Base-by-base conservation (phyloP, 2,113 vertebrate genomes). In the Crypturellus undulatus region DNA sequence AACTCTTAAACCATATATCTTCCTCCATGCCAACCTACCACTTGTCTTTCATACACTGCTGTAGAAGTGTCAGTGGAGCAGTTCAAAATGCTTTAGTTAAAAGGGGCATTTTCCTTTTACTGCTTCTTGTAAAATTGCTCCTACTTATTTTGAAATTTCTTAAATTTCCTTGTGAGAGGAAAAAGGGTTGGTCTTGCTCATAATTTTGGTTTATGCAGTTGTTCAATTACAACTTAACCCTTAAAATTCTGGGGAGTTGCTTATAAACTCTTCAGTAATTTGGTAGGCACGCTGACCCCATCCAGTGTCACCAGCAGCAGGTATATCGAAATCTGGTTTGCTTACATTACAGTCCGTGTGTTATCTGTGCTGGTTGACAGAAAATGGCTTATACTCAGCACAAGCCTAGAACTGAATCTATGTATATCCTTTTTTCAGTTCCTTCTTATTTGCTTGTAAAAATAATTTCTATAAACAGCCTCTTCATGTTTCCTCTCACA, bases 1-100 rank as follows among this genome's bases (percentile, higher is more conserved):
- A 63, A 72, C 36, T 83, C 62, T 75, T 28, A 83, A 90, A 25
- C 19, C 63, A 34, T 85, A 87, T 76, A 91, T 96, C 63, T 73
- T 82, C 1, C n/a, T 64, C 47, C 22, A 30, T 79, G 59, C 21
- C 28, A 80, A 30, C 51, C n/a, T 92, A 80, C 49, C 19, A 12
- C 60, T 83, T 93, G 49, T 83, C 79, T 88, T 87, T 83, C 28
- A 16, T 9, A 56, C 36, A 77, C 9, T 73, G 24, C 65, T 70
- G 17, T 36, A 45, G 59, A 79, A 76, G 6, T 30, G 60, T 70
- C 67, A 38, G 7, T 34, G 22, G 34, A 64, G 3, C 38, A 69
- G 21, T 78, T 93, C 70, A 59, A 88, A 92, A 30, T 11, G 2
- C 3, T 4, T 87, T 82, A 77, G 72, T 87, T 59, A 91, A 86